Conservation (phyloP, 2,113 vertebrate genomes). For the Cacatua alba region DNA sequence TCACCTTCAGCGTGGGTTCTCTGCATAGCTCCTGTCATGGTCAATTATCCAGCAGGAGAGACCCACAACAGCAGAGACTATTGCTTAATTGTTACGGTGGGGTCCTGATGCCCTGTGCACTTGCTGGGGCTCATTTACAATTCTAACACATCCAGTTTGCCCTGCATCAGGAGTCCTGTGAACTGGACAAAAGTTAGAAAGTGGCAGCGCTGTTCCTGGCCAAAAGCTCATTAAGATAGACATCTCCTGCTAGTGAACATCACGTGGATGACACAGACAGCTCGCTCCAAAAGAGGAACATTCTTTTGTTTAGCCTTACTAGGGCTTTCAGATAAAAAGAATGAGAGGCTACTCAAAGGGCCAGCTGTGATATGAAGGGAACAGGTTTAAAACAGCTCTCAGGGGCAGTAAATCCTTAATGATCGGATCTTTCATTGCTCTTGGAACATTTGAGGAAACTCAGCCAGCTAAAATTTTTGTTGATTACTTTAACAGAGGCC, state of each 20-base stretch:
- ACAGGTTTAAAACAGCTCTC: conserved; percentile 72
- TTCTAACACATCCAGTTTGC: conserved; percentile 58
- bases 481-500: conserved; percentile 70
- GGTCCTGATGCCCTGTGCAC: not conserved
- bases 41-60: conserved; percentile 49
- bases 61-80: not conserved
- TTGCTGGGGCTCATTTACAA: conserved; percentile 69
- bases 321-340: conserved; percentile 65
- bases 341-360: conserved; percentile 57
- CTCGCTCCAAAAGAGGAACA: conserved; percentile 47
- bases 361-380: conserved; percentile 67
- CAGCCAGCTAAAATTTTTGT: conserved; percentile 68
- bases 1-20: conserved; percentile 26
- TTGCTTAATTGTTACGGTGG: conserved; percentile 47
- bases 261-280: conserved; percentile 59
- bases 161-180: conserved; percentile 53
- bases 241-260: conserved; percentile 62
- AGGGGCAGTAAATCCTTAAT: conserved; percentile 71
- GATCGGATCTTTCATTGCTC: conserved; percentile 69
- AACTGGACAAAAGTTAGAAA: conserved; percentile 71
- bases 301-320: conserved; percentile 61
- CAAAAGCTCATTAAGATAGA: conserved; percentile 70
- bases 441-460: conserved; percentile 64
- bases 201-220: conserved; percentile 43
- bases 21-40: conserved; percentile 32